Base-by-base conservation (phyloP, 53 echinoderm and acorn worm genomes). In the Temnopleurus reevesii region DNA sequence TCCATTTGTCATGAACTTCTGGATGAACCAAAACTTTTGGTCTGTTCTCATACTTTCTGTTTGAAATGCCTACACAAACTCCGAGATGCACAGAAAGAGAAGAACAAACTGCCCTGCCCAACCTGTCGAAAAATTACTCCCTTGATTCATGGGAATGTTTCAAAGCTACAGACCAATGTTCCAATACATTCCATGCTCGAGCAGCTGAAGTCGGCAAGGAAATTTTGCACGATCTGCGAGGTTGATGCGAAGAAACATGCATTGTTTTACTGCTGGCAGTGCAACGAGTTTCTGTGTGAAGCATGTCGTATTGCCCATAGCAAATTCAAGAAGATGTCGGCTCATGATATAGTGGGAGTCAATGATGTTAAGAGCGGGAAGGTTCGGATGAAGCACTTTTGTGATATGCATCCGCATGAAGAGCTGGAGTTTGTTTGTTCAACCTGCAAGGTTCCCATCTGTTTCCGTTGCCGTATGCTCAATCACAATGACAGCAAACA, bases 1-100 rank as follows among this genome's bases (percentile, higher is more conserved):
- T 46, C 18, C 4, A 44, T 77, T 2, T 77, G 77, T 21, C 2
- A 7, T 8, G 77, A 77, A 25, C 45, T 77, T 6, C 12, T 46
- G 23, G 13, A 25, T n/a, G 36, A 77, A 77, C 77, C 77, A 2
- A 77, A 77, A 77, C 77, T 46, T 4, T 15, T 77, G 3, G 4
- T 46, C 77, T 77, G 77, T 27, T 18, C 77, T n/a, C 77, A 77
- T 15, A 77, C 77, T 23, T 77, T 77, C 47, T 77, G 77, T 46
- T 1, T 45, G 30, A 46, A 77, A 77, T 77, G 77, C 41, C 46
- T 77, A n/a, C 4, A 46, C 7, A 2, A 18, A 8, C 77, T 77
- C 77, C 2, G 2, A 8, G 4, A 18, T 26, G 44, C 47, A 0
- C 46, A 77, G 4, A 2, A 2, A 4, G 6, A n/a, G 27, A 4